Conservation (phyloP, 2,797 vertebrate species). For the Parauchenoglanis punctatus region DNA sequence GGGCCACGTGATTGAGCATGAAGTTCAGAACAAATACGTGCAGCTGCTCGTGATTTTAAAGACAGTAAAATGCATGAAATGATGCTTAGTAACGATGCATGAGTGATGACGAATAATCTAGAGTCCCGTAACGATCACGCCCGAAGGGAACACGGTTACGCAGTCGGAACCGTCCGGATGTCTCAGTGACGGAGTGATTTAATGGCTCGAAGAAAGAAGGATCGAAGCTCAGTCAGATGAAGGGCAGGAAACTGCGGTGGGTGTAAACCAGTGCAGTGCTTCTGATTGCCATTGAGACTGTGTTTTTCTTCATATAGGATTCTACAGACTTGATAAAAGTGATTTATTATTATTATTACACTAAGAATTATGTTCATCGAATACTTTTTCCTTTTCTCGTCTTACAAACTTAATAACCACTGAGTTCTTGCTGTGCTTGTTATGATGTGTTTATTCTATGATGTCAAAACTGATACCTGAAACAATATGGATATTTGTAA, state of each 20-base stretch:
- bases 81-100: neutral
- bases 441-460: constrained; percentile 21
- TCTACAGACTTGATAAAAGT: constrained; percentile 14
- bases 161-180: neutral
- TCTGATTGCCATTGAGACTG: constrained; percentile 9
- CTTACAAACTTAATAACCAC: constrained; percentile 24
- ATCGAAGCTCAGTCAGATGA: constrained; percentile 27
- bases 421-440: constrained; percentile 9
- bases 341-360: constrained; percentile 9
- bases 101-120: neutral
- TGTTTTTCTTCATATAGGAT: neutral
- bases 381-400: neutral
- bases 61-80: neutral
- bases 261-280: neutral
- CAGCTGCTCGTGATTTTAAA: neutral
- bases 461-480: constrained; percentile 29
- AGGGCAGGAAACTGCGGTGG: neutral
- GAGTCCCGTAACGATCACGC: neutral
- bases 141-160: constrained; percentile 26
- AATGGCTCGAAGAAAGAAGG: neutral
- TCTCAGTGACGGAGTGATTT: constrained; percentile 41
- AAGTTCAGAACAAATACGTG: neutral
- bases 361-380: neutral
- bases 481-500: constrained; percentile 48
- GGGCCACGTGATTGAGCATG: neutral